Base-by-base conservation (phyloP, 2,113 vertebrate genomes). In the Phodopus roborovskii region DNA sequence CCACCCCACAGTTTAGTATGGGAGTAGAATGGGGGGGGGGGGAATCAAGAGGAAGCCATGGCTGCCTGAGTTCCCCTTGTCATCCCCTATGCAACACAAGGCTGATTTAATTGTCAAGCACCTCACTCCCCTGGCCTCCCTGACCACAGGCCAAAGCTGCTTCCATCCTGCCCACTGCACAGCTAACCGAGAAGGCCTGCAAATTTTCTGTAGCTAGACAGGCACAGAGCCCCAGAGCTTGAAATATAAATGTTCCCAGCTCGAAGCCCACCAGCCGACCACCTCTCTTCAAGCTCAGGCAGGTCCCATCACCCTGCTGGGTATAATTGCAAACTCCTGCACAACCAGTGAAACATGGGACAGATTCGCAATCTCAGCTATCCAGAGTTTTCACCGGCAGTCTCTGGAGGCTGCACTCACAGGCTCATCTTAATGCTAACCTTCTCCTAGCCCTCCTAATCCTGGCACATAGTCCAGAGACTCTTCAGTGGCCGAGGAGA, bases 311-410 rank as follows among this genome's bases (percentile, higher is more conserved):
- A 56, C 86, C 96, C 94, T 0, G 0, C 93, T 96, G 88, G 77
- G 88, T 91, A 95, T 95, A 83, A 98, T 96, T 94, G 96, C 97
- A 94, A 96, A 96, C 87, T 97, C 95, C 95, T 96, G 88, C 26
- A 39, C 94, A 91, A 87, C 95, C 90, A 83, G 93, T 90, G 97
- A 74, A 93, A 68, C 91, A 78, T 0, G 26, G 70, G 84, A 92
- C 62, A 50, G 15, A 92, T 95, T 97, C 83, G 56, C 95, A 94
- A 92, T 92, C 86, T 93, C 84, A 58, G 90, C 94, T 95, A 71
- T 84, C 88, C 71, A 81, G 70, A 88, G 26, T 91, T 97, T 95
- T 92, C 85, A 94, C 85, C 93, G 53, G 77, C 95, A 64, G 90
- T 48, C 94, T 95, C 96, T 11, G 17, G 71, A 50, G 87, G 48